phyloP scores from a whole-genome alignment of 2,888 invertebrate species.

The Pachymerium ferrugineum region DNA sequence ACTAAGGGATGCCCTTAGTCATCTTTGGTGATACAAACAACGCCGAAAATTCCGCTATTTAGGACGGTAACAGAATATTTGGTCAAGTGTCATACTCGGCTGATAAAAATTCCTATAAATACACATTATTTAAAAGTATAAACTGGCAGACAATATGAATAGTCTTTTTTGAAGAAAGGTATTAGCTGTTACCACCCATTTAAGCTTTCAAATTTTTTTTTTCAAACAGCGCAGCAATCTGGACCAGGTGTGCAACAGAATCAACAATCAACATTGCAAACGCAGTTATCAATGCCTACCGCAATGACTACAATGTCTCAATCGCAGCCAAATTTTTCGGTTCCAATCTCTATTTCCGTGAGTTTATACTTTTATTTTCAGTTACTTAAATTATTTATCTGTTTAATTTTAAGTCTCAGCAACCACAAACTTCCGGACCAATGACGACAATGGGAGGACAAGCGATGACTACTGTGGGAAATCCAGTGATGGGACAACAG shows the following conservation, averaged over 20 bases:
- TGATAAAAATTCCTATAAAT: no score
- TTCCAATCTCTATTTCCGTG: background rate
- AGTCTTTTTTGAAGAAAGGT: no score
- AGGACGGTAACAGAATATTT: no score
- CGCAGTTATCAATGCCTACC: background rate
- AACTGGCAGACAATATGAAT: no score
- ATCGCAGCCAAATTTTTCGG: background rate
- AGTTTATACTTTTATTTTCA: background rate
- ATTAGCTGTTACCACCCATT: no score
- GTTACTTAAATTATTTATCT: background rate
- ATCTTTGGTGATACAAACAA: no score
- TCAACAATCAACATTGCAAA: background rate
- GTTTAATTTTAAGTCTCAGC: background rate
- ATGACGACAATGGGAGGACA: background rate
- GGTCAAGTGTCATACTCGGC: no score
- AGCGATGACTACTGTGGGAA: background rate
- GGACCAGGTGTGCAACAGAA: background rate
- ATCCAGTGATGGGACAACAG: background rate
- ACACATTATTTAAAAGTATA: no score
- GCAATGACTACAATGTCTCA: background rate
- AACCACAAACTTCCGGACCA: background rate
- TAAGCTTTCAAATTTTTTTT: background rate
- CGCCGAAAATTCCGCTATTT: no score
- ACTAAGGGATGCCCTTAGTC: no score
- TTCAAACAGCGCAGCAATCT: background rate